phyloP scores from a whole-genome alignment of 1,140 invertebrate genomes.

The Andrena cerasifolii region DNA sequence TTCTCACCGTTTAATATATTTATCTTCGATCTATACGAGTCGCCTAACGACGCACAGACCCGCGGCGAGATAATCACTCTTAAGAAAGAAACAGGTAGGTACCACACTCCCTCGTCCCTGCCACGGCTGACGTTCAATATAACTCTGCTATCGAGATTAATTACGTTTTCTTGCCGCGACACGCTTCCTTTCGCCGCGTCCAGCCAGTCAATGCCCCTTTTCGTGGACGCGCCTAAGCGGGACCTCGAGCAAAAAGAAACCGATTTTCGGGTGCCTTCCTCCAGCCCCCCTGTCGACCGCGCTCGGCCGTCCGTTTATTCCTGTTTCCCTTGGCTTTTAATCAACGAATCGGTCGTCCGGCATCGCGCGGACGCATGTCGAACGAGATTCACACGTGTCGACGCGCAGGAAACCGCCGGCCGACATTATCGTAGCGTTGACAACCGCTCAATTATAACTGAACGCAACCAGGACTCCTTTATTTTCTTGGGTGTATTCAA shows the following conservation, averaged over 20 bases:
- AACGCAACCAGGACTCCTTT: constrained; percentile 54
- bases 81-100: constrained; percentile 57
- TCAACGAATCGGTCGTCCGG: constrained; percentile 14
- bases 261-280: constrained; percentile 39
- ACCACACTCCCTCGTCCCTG: not conserved
- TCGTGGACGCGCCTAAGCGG: not conserved
- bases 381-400: constrained; percentile 63
- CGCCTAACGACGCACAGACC: constrained; percentile 55
- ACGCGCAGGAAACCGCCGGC: constrained; percentile 49
- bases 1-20: constrained; percentile 68
- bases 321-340: not conserved
- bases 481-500: constrained; percentile 69
- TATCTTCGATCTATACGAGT: constrained; percentile 65
- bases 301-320: not conserved
- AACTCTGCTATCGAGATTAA: constrained; percentile 54
- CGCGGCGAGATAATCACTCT: constrained; percentile 60
- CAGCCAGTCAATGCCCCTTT: constrained; percentile 21
- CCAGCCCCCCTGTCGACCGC: not conserved
- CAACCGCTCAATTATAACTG: constrained; percentile 75
- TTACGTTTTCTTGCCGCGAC: constrained; percentile 46
- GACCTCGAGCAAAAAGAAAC: constrained; percentile 4
- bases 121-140: constrained; percentile 31
- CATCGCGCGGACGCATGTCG: constrained; percentile 43
- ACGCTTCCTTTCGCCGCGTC: constrained; percentile 30
- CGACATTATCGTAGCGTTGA: constrained; percentile 70